Base-by-base conservation (phyloP, 2,797 vertebrate genomes). In the Champsocephalus esox region DNA sequence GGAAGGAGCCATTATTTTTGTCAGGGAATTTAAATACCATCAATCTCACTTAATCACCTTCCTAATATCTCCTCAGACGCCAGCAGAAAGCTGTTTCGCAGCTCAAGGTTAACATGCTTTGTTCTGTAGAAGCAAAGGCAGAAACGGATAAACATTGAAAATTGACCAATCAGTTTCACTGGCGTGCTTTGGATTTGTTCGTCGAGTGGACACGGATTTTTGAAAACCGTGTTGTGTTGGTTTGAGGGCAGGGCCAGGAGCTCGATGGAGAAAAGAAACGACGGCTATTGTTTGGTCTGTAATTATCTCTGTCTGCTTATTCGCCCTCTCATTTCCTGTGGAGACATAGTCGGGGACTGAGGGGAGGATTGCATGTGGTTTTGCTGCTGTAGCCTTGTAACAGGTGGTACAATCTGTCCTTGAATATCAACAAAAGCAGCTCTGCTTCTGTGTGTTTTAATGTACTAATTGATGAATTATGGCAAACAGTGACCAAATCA, bases 11-110 rank as follows among this genome's bases (percentile, higher is more conserved):
- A 88, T 90, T 93, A 93, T 93, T 91, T 95, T 94, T 93, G 89
- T 92, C 85, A 72, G 87, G 84, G 90, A 94, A 94, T 94, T 94
- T 93, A 95, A 94, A 86, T 45, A 81, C 88, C 90, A 95, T 95
- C 92, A 92, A 94, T 95, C 94, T 93, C 90, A 92, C 87, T 94
- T 94, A 94, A 95, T 96, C 92, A 91, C 90, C 87, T 75, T 84
- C 86, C 83, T 95, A 95, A 93, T 88, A 92, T 93, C 89, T 90
- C 89, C 89, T 92, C 82, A 85, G 91, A 92, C 79, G 72, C 91
- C 82, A 74, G 86, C 73, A 75, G 85, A 89, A 89, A 88, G 89
- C 89, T 88, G 86, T 91, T 88, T 82, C 49, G 66, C 86, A 73
- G 88, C 89, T 95, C 93, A 96, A 95, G 94, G 94, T 95, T 94